Evolutionary conservation across 1,140 invertebrate species (phyloP).

Genomic region (Adoxophyes honmai): DNA sequence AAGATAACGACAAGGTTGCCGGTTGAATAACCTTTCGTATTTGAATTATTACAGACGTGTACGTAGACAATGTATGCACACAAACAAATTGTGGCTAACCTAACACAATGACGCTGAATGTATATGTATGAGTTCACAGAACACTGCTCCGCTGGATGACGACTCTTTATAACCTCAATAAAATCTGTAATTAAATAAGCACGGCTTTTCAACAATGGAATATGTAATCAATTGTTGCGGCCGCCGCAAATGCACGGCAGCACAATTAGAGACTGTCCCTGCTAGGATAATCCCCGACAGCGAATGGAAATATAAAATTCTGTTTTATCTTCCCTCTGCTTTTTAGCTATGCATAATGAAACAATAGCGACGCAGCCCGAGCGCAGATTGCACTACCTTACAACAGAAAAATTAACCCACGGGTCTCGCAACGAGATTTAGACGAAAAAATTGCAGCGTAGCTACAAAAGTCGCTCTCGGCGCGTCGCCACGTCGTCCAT

Average conservation of each 20-base stretch:
- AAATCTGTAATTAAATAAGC: conserved; percentile 5
- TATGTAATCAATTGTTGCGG: conserved; percentile 5
- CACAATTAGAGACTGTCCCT: neutral
- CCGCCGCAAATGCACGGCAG: neutral
- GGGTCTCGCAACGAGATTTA: no score
- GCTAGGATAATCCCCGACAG: conserved; percentile 7
- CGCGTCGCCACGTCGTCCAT: conserved; percentile 1
- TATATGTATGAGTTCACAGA: conserved; percentile 11
- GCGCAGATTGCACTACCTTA: neutral
- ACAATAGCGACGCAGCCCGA: neutral
- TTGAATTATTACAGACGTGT: conserved; percentile 18
- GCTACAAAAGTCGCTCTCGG: neutral
- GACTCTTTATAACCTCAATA: conserved; percentile 10
- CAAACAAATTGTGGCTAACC: conserved; percentile 18
- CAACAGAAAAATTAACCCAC: no score
- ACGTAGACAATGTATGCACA: conserved; percentile 18
- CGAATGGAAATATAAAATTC: conserved; percentile 15
- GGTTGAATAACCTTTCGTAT: conserved; percentile 34
- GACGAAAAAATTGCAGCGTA: neutral
- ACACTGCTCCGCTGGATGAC: conserved; percentile 5
- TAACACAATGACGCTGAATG: conserved; percentile 1
- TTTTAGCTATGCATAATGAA: conserved; percentile 13
- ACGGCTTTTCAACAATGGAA: conserved; percentile 3
- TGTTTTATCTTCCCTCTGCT: conserved; percentile 4
- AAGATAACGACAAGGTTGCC: conserved; percentile 35